phyloP scores from a whole-genome alignment of 2,888 invertebrate genomes.

The Sminthurinus aureus region DNA sequence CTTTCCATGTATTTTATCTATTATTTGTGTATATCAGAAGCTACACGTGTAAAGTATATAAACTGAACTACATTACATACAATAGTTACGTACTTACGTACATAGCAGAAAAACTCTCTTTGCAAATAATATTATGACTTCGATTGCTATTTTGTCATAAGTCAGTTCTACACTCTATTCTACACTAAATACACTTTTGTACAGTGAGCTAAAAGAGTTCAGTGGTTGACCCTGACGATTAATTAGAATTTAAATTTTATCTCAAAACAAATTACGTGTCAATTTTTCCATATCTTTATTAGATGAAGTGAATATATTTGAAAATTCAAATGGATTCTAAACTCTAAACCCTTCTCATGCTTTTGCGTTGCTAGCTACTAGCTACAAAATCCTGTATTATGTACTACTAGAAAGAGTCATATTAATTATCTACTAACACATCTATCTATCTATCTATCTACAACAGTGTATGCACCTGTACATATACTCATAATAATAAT shows the following conservation, averaged over 20 bases:
- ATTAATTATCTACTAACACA: not conserved
- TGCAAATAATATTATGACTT: not conserved
- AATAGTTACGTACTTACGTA: not conserved
- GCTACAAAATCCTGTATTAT: too few relatives aligned
- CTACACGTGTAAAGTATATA: not conserved
- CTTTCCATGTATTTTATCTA: not conserved
- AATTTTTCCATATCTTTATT: not conserved
- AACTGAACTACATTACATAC: not conserved
- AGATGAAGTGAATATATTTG: too few relatives aligned
- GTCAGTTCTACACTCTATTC: not conserved
- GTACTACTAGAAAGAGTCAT: too few relatives aligned
- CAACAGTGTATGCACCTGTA: not conserved
- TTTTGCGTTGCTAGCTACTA: not conserved
- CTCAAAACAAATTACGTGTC: conserved; percentile 14
- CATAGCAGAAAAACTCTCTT: not conserved
- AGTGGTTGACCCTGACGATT: conserved; percentile 13
- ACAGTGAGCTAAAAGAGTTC: not conserved
- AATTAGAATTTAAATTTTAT: conserved; percentile 20
- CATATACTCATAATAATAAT: not conserved
- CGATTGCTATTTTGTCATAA: not conserved
- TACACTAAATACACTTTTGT: too few relatives aligned
- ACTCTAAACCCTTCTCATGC: not conserved
- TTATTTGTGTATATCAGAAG: not conserved
- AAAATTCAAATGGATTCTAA: conserved; percentile 1
- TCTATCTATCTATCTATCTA: not conserved